Conservation (phyloP, 2,113 vertebrate genomes). For the Galemys pyrenaicus region DNA sequence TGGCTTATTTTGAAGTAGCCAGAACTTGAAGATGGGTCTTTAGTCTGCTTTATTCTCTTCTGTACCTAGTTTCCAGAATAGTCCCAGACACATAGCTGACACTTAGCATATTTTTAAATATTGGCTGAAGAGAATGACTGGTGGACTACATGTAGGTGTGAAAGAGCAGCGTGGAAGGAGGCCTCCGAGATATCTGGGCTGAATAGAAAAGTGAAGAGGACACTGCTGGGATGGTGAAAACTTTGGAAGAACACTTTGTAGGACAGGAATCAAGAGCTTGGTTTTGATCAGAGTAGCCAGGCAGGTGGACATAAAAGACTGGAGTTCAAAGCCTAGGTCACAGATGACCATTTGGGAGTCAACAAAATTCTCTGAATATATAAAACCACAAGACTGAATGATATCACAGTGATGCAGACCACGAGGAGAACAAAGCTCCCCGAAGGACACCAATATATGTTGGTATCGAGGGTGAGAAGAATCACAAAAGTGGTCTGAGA, state of each 20-base stretch:
- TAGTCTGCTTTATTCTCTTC: background rate
- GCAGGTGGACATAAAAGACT: background rate
- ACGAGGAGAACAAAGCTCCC: background rate
- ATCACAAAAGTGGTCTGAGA: background rate
- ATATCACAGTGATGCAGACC: background rate
- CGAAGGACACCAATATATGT: background rate
- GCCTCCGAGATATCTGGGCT: background rate
- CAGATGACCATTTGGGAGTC: background rate
- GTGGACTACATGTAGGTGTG: background rate
- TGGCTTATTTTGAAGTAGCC: background rate
- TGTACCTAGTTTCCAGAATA: background rate
- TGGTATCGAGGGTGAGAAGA: background rate
- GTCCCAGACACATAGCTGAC: background rate
- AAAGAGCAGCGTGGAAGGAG: background rate
- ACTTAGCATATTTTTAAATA: background rate
- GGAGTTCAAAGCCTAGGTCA: background rate
- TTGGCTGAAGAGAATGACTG: background rate
- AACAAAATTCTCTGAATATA: background rate
- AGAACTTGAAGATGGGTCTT: background rate
- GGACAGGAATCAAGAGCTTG: background rate
- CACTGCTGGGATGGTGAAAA: background rate
- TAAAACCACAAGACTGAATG: background rate
- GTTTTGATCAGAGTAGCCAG: background rate
- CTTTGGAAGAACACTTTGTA: background rate
- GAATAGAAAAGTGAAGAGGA: background rate